Evolutionary conservation across 2,888 invertebrate genomes (phyloP), one percentile per base, ranked within the genome.

Genomic region (Cheilosia variabilis): DNA sequence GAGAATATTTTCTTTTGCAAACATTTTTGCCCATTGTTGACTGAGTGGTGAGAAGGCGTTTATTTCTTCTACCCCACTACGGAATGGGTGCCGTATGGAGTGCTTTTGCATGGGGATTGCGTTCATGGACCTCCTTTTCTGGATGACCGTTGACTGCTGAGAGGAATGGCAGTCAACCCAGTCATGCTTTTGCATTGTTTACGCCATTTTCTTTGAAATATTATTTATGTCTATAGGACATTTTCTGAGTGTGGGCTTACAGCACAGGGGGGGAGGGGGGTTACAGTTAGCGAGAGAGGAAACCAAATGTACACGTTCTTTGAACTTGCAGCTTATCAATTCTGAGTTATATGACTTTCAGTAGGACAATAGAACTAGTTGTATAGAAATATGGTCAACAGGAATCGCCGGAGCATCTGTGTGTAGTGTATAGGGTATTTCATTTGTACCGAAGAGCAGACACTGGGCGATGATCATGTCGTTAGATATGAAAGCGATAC

Each of bases 151-250:
- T 69, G 7, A 43, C 17, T 43, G 53, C n/a, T 41, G 15, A 19
- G 31, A 34, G 58, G 68, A 43, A 19, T 45, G 15, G 15, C 17
- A 71, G 10, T 47, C 34, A n/a, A 15, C 41, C 41, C 41, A 69
- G 69, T 57, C 13, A 65, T 57, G 47, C 65, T 65, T 63, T 75
- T 75, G 75, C 75, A 65, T 75, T 58, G 76, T 66, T 66, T 76
- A 66, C 66, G 76, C 66, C 66, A 66, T 76, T 76, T 76, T 76
- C 50, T 66, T 63, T 58, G 6, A 27, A 34, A 53, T 24, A 45
- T 13, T 45, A 19, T 50, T 43, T 63, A 1, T 57, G n/a, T 57
- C 19, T 75, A 19, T 19, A 4, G 22, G 10, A 69, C 19, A 47
- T 41, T 52, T 17, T 24, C 58, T 19, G 7, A 34, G 13, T 27